Evolutionary conservation across 2,888 invertebrate species (phyloP).

Genomic region (Heteropelma amictum): DNA sequence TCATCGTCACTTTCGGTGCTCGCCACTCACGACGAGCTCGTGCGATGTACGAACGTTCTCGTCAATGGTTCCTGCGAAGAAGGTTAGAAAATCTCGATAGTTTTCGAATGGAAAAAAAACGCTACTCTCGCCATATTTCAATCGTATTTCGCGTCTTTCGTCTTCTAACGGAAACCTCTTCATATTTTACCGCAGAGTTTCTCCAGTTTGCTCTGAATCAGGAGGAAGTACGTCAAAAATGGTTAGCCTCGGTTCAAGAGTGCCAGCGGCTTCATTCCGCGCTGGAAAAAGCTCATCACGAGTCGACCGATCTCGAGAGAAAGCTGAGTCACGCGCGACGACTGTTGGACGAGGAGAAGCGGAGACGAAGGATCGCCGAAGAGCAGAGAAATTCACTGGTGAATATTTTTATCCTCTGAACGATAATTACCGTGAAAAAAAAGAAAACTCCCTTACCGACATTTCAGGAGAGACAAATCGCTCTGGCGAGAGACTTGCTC

Average conservation of each 20-base stretch:
- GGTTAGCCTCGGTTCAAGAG: slow-evolving; percentile 85
- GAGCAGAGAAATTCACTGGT: slow-evolving; percentile 87
- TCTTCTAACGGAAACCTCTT: background rate
- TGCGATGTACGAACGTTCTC: slow-evolving; percentile 83
- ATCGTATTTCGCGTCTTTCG: background rate
- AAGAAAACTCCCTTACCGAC: no score
- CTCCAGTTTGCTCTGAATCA: slow-evolving; percentile 85
- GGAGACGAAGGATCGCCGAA: slow-evolving; percentile 84
- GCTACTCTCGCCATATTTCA: background rate
- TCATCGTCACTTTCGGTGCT: slow-evolving; percentile 80
- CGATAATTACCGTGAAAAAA: background rate
- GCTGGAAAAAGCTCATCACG: slow-evolving; percentile 85
- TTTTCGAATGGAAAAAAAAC: background rate
- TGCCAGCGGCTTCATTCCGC: slow-evolving; percentile 85
- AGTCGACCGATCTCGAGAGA: slow-evolving; percentile 87
- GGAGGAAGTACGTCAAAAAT: slow-evolving; percentile 85
- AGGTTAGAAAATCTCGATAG: slow-evolving; percentile 78
- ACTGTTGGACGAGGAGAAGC: slow-evolving; percentile 89
- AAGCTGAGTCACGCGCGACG: slow-evolving; percentile 90
- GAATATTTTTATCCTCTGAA: slow-evolving; percentile 59
- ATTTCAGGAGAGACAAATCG: slow-evolving; percentile 85
- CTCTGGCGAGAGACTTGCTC: slow-evolving; percentile 86
- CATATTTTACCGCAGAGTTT: slow-evolving; percentile 81
- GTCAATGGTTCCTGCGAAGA: slow-evolving; percentile 85
- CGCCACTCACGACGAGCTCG: slow-evolving; percentile 86